These are phyloP conservation scores for Idaea biselata DNA, from an alignment of 2,888 invertebrate genomes.

Conservation along the genomic window DNA sequence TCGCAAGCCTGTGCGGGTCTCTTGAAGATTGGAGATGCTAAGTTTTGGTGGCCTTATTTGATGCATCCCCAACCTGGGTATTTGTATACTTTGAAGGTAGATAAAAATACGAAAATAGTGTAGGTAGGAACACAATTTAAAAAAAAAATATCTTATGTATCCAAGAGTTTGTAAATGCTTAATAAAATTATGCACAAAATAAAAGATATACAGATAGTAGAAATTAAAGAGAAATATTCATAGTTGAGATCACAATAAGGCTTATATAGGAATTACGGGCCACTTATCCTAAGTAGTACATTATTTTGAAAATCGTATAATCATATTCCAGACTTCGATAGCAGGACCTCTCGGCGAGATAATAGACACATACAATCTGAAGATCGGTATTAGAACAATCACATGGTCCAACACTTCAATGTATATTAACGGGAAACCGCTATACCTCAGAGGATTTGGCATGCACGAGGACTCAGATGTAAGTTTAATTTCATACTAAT, in stretches of 20 bases:
- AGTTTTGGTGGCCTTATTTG: slow-evolving; percentile 96
- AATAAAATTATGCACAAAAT: too few relatives aligned
- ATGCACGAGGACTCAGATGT: slow-evolving; percentile 97
- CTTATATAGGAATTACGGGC: too few relatives aligned
- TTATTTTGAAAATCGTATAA: too few relatives aligned
- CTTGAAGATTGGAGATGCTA: slow-evolving; percentile 85
- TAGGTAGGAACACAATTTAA: neutral
- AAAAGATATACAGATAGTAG: too few relatives aligned
- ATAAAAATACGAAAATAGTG: slow-evolving; percentile 3
- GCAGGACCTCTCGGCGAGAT: slow-evolving; percentile 52
- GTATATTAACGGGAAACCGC: slow-evolving; percentile 89
- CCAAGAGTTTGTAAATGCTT: too few relatives aligned
- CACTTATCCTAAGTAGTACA: too few relatives aligned
- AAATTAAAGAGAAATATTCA: too few relatives aligned
- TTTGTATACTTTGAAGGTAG: slow-evolving; percentile 90
- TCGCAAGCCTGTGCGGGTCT: slow-evolving; percentile 81
- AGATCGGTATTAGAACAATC: slow-evolving; percentile 92
- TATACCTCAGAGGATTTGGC: slow-evolving; percentile 96
- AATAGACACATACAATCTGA: slow-evolving; percentile 90
- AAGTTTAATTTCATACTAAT: slow-evolving; percentile 44
- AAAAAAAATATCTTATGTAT: too few relatives aligned
- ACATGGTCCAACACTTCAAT: slow-evolving; percentile 88
- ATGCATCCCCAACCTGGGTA: slow-evolving; percentile 91
- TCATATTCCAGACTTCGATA: slow-evolving; percentile 49
- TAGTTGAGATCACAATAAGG: too few relatives aligned